Evolutionary conservation across 1,140 invertebrate species (phyloP), one percentile per base, ranked within the genome.

Genomic region (Drosophila saltans): DNA sequence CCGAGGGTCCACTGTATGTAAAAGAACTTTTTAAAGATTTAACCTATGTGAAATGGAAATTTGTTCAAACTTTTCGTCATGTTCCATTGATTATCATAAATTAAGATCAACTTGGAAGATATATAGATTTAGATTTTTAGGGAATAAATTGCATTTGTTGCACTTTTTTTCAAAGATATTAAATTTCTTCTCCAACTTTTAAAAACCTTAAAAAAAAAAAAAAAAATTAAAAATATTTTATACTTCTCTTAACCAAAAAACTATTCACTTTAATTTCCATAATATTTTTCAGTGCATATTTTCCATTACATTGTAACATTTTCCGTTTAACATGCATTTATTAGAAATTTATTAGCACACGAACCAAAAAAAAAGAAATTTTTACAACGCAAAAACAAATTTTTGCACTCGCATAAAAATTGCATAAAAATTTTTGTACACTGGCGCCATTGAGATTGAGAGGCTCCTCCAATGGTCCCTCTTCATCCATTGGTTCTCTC

Each of bases 291-390:
- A 11, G 72, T 76, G 73, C 24, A 21, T 39, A 2, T 21, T 45
- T 40, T 26, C 58, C 24, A 2, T 52, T 75, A 89, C 84, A 80
- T 83, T 88, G 80, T 89, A 77, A 80, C 64, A 72, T 89, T 83
- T 10, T 52, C 21, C 75, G 80, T 84, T 81, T 80, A 89, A 89
- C 84, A 88, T 75, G 80, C 73, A 75, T 80, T 88, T 88, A 88
- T 89, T 89, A 89, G 84, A 89, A 88, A 88, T 88, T 88, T 88
- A 88, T 89, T 88, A 81, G 77, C 58, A 40, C 63, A 69, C 57
- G 60, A 58, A 58, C 66, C 48, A 52, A 30, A 30, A 16, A 16
- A 16, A 16, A 16, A 16, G 0, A 69, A 59, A 80, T 75, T 75
- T 89, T 84, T 75, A 72, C 73, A 79, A 33, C 70, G 24, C 70